A percentile compares a stretch with the other conserved stretches of the same genome.
These are phyloP conservation scores for Coilia nasus DNA, from an alignment of 2,797 vertebrate genomes.

Conservation along the genomic window DNA sequence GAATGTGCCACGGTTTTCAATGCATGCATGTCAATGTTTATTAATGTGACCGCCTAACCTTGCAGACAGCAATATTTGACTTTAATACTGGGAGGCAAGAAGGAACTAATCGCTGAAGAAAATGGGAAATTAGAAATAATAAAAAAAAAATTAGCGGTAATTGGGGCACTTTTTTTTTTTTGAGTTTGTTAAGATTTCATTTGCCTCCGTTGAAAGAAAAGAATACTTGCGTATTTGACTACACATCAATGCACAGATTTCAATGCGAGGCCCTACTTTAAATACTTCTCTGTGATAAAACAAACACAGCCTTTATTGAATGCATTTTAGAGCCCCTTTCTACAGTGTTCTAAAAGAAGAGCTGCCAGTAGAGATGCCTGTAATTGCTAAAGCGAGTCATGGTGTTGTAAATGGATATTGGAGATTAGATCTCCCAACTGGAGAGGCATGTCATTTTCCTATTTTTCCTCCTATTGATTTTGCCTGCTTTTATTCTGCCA, in stretches of 20 bases:
- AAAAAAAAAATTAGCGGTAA: slow-evolving; percentile 50
- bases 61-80: slow-evolving; percentile 59
- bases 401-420: slow-evolving; percentile 82
- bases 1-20: slow-evolving; percentile 56
- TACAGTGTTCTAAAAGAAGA: slow-evolving; percentile 51
- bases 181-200: slow-evolving; percentile 35
- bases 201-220: slow-evolving; percentile 40
- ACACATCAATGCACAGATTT: slow-evolving; percentile 45
- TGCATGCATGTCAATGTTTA: slow-evolving; percentile 53
- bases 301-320: slow-evolving; percentile 53
- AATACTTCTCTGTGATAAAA: slow-evolving; percentile 46
- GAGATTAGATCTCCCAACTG: slow-evolving; percentile 83
- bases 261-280: slow-evolving; percentile 37
- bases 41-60: slow-evolving; percentile 54
- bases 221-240: slow-evolving; percentile 17
- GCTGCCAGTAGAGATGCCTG: slow-evolving; percentile 54
- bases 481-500: slow-evolving; percentile 75
- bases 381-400: slow-evolving; percentile 61
- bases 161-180: slow-evolving; percentile 43
- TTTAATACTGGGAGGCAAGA: slow-evolving; percentile 61
- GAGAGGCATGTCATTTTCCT: slow-evolving; percentile 82
- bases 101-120: slow-evolving; percentile 42
- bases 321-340: slow-evolving; percentile 53
- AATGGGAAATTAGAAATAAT: slow-evolving; percentile 43
- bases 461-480: slow-evolving; percentile 83